These are phyloP conservation scores for Myotis findleyi DNA, from an alignment of 2,797 vertebrate species.

Conservation along the genomic window DNA sequence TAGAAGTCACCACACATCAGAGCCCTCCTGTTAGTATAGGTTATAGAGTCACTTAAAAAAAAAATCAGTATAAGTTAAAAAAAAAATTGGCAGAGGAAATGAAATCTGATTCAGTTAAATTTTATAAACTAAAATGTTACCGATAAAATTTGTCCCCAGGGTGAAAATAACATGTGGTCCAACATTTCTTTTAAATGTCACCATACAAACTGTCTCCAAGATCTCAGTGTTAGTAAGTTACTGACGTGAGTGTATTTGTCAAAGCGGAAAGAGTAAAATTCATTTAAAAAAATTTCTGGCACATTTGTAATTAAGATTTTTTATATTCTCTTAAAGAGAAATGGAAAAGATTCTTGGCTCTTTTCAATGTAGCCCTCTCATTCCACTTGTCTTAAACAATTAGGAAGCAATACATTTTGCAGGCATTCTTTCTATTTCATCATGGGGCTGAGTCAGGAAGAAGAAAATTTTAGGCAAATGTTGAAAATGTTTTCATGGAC, in stretches of 20 bases:
- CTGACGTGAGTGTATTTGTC: constrained; percentile 1
- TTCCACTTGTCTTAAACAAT: not conserved
- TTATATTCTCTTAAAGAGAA: not conserved
- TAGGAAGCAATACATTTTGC: rapidly evolving
- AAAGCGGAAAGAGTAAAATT: not conserved
- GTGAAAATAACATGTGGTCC: constrained; percentile 1
- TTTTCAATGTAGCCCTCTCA: rapidly evolving
- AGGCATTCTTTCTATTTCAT: not conserved
- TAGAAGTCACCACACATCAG: rapidly evolving
- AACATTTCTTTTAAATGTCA: constrained; percentile 70
- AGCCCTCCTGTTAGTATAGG: not conserved
- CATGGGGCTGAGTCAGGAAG: rapidly evolving
- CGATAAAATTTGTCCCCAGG: not conserved
- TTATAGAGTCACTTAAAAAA: not conserved
- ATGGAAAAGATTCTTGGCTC: rapidly evolving
- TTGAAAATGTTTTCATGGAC: not conserved
- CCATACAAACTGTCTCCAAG: not conserved
- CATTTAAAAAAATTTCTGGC: not conserved
- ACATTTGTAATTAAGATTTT: not conserved
- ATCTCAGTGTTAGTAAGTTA: not conserved
- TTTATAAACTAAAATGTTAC: constrained; percentile 47
- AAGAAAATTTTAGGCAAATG: not conserved
- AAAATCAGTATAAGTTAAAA: not conserved
- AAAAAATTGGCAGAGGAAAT: not conserved
- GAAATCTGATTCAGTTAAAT: constrained; percentile 38